Percentiles rank a stretch among this genome's conserved stretches.
Conservation (phyloP, 2,797 vertebrate genomes). For the Bradypodion pumilum region DNA sequence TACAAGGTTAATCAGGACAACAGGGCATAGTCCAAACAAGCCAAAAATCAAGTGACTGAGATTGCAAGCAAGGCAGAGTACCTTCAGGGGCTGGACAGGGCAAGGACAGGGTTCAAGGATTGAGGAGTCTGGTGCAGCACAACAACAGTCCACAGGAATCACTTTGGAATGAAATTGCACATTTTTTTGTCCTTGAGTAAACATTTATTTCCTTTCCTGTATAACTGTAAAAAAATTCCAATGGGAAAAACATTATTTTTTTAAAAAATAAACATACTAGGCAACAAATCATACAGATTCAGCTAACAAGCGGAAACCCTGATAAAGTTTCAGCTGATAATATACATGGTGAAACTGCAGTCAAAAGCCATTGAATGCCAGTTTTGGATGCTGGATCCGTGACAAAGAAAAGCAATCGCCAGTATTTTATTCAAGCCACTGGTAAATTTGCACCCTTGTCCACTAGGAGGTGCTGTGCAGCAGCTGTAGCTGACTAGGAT, state of each 20-base stretch:
- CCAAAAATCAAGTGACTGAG: no score
- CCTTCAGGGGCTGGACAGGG: no score
- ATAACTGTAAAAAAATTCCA: slow-evolving; percentile 26
- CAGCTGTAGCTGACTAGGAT: neutral
- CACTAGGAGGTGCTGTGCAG: neutral
- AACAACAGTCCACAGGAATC: no score
- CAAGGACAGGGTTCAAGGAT: no score
- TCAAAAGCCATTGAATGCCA: neutral
- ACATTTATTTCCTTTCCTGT: slow-evolving; percentile 36
- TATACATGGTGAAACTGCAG: neutral
- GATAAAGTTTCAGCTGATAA: slow-evolving; percentile 1
- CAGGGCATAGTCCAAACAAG: no score
- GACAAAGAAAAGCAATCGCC: neutral
- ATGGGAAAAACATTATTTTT: neutral
- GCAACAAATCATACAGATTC: neutral
- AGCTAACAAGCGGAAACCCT: neutral
- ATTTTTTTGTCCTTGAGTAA: slow-evolving; percentile 43
- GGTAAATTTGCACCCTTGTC: neutral
- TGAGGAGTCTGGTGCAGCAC: no score
- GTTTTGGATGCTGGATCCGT: neutral
- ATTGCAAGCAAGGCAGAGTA: no score
- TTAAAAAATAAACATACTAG: neutral
- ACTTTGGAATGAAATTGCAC: slow-evolving; percentile 39
- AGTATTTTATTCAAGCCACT: neutral
- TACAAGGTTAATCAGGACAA: no score